Evolutionary conservation across 1,140 invertebrate genomes (phyloP), one percentile per base, ranked within the genome.

Genomic region (Drosophila sucinea): DNA sequence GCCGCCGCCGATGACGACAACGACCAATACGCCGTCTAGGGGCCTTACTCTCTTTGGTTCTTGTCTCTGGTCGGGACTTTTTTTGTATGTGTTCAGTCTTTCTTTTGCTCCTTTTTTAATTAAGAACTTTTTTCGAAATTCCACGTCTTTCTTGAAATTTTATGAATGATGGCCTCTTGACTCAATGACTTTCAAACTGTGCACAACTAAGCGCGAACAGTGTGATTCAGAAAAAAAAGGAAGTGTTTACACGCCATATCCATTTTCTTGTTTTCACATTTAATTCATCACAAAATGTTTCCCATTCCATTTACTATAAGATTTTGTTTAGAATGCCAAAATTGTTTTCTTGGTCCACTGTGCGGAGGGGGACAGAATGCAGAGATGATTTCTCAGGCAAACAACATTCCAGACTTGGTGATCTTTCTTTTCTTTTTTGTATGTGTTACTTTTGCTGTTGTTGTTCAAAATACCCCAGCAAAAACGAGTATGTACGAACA

Each of bases 121-220:
- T 44, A 30, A 44, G 60, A 62, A 17, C n/a, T 57, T 23, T 58
- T 38, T 57, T 33, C 17, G 25, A 51, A 47, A 58, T 57, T 57
- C 56, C 56, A 10, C 32, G 44, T 41, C 40, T 41, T 41, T 56
- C 29, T 56, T 56, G 4, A 11, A 25, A 5, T 27, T 58, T 58
- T 38, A 58, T 58, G 56, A 58, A 58, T 58, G 56, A 58, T 56
- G 44, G 44, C 2, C 44, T 6, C 1, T 27, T 51, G 23, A 27
- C 44, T 51, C 44, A 27, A 51, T 51, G 17, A 23, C 11, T 38
- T 32, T 33, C 60, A 41, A 41, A 44, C 33, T 51, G 44, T 51
- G 25, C 8, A 17, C 17, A 51, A 51, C 11, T 27, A 7, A 17
- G 11, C 11, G 4, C 10, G 17, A 17, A 38, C 35, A 38, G 17